Conservation (phyloP, 2,888 invertebrate genomes). For the Crepidodera aurea region DNA sequence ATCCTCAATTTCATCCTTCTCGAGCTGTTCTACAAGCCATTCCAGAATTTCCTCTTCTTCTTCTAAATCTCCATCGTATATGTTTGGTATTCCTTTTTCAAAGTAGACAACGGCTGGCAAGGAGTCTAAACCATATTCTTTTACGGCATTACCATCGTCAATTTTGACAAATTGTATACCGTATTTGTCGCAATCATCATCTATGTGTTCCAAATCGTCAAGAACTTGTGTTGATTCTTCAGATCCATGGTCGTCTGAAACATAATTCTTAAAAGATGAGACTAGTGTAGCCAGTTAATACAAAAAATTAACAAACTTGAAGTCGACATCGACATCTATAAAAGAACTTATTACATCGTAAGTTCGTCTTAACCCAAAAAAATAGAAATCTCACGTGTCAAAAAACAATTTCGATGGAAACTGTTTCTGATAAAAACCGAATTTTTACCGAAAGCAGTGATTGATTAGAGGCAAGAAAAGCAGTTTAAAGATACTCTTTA, state of each 20-base stretch:
- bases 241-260: constrained; percentile 86
- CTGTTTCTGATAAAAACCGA: too few species aligned
- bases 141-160: constrained; percentile 84
- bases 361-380: too few species aligned
- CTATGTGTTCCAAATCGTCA: constrained; percentile 89
- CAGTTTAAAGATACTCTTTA: too few species aligned
- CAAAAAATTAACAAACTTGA: too few species aligned
- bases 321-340: too few species aligned
- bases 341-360: too few species aligned
- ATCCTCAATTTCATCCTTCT: constrained; percentile 94
- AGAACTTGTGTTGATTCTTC: constrained; percentile 87
- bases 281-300: too few species aligned
- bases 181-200: constrained; percentile 91
- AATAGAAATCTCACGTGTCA: too few species aligned
- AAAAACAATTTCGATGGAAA: too few species aligned
- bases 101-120: constrained; percentile 89
- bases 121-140: constrained; percentile 85
- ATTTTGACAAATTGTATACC: constrained; percentile 95
- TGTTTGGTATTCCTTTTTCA: constrained; percentile 91
- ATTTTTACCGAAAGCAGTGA: too few species aligned
- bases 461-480: too few species aligned
- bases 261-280: background rate
- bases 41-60: constrained; percentile 89
- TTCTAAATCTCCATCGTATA: constrained; percentile 89
- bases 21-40: constrained; percentile 87